Base-by-base conservation (phyloP, 1,140 invertebrate genomes). In the Hyphantria cunea region DNA sequence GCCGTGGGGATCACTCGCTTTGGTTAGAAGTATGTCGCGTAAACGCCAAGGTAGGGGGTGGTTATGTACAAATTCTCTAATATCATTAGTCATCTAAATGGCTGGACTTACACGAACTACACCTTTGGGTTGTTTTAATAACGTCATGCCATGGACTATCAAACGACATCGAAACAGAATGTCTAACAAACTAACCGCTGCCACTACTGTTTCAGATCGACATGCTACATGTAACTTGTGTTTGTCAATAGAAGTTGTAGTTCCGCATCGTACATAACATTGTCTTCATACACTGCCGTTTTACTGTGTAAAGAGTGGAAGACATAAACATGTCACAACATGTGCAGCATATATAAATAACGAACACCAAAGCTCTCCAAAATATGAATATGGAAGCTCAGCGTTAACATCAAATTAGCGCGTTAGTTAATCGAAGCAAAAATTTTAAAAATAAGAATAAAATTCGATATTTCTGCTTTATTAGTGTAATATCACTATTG, bases 121-220 rank as follows among this genome's bases (percentile, higher is more conserved):
- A 64, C 61, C 61, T 64, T 64, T 64, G 61, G 61, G 61, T 64
- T 54, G 42, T 44, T 47, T 54, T 56, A 54, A 25, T 50, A 15
- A 32, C 32, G 37, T 42, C 61, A 64, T 64, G 61, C 61, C 41
- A 32, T 25, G 0, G 37, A 50, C 45, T 55, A 51, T 49, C 58
- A 12, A 51, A 72, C 66, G 59, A 72, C 70, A 69, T 41, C 44
- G 14, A 61, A 68, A 55, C 12, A 50, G 59, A 59, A 63, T 13
- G 48, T n/a, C 58, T 50, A 15, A 41, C 25, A 25, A 42, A 17
- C 6, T 55, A 37, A 37, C 17, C 34, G 34, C 11, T 2, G 8
- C 34, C 34, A 10, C 34, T 37, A 37, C 11, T 37, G 3, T 10
- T 11, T 37, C 11, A n/a, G 34, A 3, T 10, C 34, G 11, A 10